Evolutionary conservation across 2,113 vertebrate genomes (phyloP).

Genomic region (Serranochromis macrocephalus): DNA sequence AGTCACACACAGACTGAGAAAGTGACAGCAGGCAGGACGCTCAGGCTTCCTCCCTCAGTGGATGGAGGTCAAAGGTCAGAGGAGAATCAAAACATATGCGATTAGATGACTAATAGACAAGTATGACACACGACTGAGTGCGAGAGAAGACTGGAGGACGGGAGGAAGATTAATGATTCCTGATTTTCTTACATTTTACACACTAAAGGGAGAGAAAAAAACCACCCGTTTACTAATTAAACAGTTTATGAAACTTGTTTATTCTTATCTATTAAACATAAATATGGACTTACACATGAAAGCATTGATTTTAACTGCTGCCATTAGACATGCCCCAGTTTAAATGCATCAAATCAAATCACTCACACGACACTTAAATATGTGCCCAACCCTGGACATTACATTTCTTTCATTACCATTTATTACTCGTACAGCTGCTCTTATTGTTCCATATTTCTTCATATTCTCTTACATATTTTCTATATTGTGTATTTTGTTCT

Average conservation of each 20-base stretch:
- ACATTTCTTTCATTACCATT: background rate
- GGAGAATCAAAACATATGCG: background rate
- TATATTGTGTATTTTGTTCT: background rate
- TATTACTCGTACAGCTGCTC: background rate
- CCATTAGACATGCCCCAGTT: background rate
- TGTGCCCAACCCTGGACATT: background rate
- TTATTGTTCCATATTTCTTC: background rate
- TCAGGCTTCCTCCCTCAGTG: background rate
- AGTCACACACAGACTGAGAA: background rate
- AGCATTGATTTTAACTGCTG: background rate
- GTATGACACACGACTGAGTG: background rate
- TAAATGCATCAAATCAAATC: background rate
- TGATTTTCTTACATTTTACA: background rate
- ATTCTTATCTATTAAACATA: background rate
- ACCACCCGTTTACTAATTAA: fast-evolving
- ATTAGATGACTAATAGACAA: constrained; percentile 12
- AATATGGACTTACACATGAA: background rate
- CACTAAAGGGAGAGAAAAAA: background rate
- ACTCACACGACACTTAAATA: fast-evolving
- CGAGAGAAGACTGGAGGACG: background rate
- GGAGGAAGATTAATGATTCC: background rate
- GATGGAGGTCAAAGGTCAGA: background rate
- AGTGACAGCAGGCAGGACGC: background rate
- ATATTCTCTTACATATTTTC: background rate
- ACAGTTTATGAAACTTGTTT: background rate